A percentile compares a stretch with the other conserved stretches of the same genome.
phyloP scores from a whole-genome alignment of 2,888 invertebrate species.

The Volucella zonaria region DNA sequence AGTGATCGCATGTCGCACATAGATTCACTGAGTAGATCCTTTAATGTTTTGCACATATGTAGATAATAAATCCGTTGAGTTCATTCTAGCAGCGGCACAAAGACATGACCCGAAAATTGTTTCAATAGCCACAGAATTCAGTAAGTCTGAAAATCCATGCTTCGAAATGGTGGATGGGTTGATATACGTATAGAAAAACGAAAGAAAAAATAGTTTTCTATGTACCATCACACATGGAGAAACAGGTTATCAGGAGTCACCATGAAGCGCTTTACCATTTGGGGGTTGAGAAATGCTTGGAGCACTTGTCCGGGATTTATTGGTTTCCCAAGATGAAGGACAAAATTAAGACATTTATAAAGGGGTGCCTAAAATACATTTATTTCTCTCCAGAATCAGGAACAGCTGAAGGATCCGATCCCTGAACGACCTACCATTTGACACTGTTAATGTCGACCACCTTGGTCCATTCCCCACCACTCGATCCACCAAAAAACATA shows the following conservation, averaged over 20 bases:
- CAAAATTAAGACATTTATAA: constrained; percentile 38
- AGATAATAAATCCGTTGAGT: constrained; percentile 46
- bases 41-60: constrained; percentile 49
- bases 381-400: constrained; percentile 52
- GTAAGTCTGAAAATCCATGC: constrained; percentile 39
- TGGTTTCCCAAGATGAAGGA: constrained; percentile 78
- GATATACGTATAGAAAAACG: constrained; percentile 38
- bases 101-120: constrained; percentile 69
- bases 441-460: constrained; percentile 39
- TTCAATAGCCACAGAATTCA: constrained; percentile 69
- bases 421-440: constrained; percentile 68
- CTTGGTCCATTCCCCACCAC: constrained; percentile 50
- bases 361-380: constrained; percentile 40
- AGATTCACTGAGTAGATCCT: constrained; percentile 76
- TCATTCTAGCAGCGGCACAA: constrained; percentile 56
- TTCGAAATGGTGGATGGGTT: constrained; percentile 44
- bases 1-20: constrained; percentile 76
- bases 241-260: constrained; percentile 69
- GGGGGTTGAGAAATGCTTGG: constrained; percentile 76
- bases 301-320: constrained; percentile 72
- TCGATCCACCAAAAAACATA: no score
- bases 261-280: constrained; percentile 76
- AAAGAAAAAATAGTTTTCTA: constrained; percentile 40
- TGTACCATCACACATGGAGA: constrained; percentile 70
- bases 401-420: constrained; percentile 75